Conservation (phyloP, 2,113 vertebrate genomes). For the Aix galericulata region DNA sequence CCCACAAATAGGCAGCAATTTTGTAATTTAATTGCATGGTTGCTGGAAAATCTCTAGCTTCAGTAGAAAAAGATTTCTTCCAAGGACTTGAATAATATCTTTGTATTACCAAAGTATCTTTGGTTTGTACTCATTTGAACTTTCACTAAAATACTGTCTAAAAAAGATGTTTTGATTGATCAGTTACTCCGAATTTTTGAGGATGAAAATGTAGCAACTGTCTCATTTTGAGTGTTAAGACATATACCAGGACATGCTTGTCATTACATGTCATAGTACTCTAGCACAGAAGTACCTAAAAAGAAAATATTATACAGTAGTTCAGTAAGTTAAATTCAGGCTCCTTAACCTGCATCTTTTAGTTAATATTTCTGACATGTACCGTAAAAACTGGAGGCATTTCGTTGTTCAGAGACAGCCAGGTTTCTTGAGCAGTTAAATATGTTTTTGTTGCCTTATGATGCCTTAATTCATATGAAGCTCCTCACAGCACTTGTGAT, state of each 20-base stretch:
- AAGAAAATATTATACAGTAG: not conserved
- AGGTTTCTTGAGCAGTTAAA: not conserved
- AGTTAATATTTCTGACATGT: not conserved
- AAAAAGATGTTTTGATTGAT: not conserved
- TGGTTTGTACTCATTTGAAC: not conserved
- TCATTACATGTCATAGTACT: not conserved
- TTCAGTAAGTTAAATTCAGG: not conserved
- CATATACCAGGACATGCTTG: not conserved
- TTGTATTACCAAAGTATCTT: not conserved
- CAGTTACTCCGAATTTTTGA: not conserved
- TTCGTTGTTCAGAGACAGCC: not conserved
- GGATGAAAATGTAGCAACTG: not conserved
- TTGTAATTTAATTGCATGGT: not conserved
- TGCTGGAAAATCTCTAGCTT: conserved; percentile 7
- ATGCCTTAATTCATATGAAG: not conserved
- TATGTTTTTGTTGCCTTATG: not conserved
- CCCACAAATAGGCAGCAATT: not conserved
- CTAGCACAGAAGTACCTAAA: not conserved
- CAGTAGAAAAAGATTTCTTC: not conserved
- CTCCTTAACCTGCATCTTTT: not conserved
- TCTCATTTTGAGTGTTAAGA: not conserved
- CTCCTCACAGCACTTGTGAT: not conserved
- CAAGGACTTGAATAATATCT: not conserved
- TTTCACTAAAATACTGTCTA: not conserved
- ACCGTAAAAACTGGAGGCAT: not conserved